These are phyloP conservation scores for Oceanodroma leucorhoa DNA, from an alignment of 2,797 vertebrate genomes.

Conservation along the genomic window DNA sequence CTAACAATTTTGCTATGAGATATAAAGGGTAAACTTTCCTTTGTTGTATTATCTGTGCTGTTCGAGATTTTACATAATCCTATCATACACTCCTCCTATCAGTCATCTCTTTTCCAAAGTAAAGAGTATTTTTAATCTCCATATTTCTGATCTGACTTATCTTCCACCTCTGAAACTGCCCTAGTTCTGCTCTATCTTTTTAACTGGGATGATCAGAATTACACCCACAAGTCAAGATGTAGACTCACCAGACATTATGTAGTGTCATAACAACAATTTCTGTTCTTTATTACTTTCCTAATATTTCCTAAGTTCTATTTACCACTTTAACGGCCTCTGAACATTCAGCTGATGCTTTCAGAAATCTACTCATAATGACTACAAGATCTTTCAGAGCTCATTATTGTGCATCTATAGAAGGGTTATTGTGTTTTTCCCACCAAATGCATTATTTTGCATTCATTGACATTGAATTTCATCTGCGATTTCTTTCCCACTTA, in stretches of 20 bases:
- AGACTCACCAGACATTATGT: background rate
- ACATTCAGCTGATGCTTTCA: constrained; percentile 28
- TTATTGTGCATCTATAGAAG: background rate
- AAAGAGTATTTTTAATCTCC: background rate
- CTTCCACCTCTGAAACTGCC: background rate
- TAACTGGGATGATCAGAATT: background rate
- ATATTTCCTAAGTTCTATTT: constrained; percentile 29
- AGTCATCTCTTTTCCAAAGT: background rate
- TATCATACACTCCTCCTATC: background rate
- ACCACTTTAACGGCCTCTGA: constrained; percentile 5
- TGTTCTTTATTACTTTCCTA: constrained; percentile 11
- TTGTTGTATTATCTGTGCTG: background rate
- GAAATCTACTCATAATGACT: constrained; percentile 20
- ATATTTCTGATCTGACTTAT: background rate
- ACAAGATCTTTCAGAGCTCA: background rate
- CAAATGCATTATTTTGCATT: background rate
- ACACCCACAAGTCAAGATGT: background rate
- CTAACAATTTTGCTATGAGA: background rate
- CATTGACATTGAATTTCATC: constrained; percentile 14
- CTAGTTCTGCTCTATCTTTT: background rate
- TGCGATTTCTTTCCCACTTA: constrained; percentile 11
- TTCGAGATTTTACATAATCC: background rate
- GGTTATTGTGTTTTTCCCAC: background rate
- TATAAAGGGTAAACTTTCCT: background rate
- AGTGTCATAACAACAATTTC: background rate